Evolutionary conservation across 2,797 vertebrate species (phyloP).

Genomic region (Apodemus agrarius): DNA sequence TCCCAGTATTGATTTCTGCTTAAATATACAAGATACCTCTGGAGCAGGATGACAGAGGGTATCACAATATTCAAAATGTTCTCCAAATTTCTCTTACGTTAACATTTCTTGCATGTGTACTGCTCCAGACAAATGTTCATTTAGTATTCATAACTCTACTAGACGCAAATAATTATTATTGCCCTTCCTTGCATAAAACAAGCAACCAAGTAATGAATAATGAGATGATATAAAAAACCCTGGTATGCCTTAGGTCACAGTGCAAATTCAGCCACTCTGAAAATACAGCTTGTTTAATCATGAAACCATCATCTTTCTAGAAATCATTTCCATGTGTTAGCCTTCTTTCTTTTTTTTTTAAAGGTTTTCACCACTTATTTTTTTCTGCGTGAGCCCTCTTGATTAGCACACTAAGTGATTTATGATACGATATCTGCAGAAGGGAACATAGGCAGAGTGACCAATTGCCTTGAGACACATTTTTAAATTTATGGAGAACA

Average conservation of each 20-base stretch:
- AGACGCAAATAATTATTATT: background rate
- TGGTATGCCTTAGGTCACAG: background rate
- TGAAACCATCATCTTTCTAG: background rate
- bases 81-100: background rate
- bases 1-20: background rate
- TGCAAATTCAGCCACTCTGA: background rate
- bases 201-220: background rate
- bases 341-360: background rate
- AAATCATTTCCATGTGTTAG: background rate
- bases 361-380: conserved; percentile 1
- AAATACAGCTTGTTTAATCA: background rate
- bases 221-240: background rate
- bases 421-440: background rate
- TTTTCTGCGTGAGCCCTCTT: background rate
- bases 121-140: background rate
- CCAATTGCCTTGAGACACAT: background rate
- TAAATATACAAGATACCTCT: background rate
- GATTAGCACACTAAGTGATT: background rate
- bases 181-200: background rate
- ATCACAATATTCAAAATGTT: background rate
- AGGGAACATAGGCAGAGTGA: background rate
- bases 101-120: background rate
- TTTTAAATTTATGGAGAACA: background rate
- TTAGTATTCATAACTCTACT: background rate
- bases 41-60: background rate